phyloP scores from a whole-genome alignment of 2,113 vertebrate species.

The Gnathonemus longibarbis region DNA sequence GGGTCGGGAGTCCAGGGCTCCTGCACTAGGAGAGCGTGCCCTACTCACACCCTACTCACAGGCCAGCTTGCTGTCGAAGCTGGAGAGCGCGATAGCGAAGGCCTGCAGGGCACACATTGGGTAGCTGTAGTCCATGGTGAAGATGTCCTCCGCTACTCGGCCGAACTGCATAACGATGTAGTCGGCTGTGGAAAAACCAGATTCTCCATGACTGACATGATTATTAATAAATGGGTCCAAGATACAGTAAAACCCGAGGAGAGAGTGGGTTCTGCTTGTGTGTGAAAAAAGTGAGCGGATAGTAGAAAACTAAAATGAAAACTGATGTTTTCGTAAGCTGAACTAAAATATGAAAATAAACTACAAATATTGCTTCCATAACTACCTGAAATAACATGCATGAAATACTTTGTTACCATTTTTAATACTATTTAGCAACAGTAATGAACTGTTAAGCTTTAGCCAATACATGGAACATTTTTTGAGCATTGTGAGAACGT shows the following conservation, averaged over 20 bases:
- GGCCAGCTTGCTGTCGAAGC: slow-evolving; percentile 98
- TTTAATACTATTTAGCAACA: neutral
- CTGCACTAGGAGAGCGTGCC: slow-evolving; percentile 18
- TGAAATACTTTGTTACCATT: neutral
- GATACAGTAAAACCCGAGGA: neutral
- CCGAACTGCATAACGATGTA: slow-evolving; percentile 99
- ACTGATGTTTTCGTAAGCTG: neutral
- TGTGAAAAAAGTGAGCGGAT: neutral
- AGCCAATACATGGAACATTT: neutral
- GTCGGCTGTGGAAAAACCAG: slow-evolving; percentile 69
- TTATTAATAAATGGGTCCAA: neutral
- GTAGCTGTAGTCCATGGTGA: slow-evolving; percentile 99
- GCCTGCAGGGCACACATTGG: slow-evolving; percentile 97
- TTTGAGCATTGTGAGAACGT: neutral
- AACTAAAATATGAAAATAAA: neutral
- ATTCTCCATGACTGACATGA: neutral
- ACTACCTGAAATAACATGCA: neutral
- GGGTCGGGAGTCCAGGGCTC: neutral
- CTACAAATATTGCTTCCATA: neutral
- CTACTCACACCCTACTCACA: slow-evolving; percentile 93
- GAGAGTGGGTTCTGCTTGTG: neutral
- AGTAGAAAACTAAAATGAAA: neutral
- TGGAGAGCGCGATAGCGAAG: slow-evolving; percentile 94
- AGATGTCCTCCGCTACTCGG: slow-evolving; percentile 94
- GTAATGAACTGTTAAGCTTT: neutral